These are phyloP conservation scores for Stylophora pistillata DNA, from an alignment of 64 coral and sea anemone genomes.

Conservation along the genomic window DNA sequence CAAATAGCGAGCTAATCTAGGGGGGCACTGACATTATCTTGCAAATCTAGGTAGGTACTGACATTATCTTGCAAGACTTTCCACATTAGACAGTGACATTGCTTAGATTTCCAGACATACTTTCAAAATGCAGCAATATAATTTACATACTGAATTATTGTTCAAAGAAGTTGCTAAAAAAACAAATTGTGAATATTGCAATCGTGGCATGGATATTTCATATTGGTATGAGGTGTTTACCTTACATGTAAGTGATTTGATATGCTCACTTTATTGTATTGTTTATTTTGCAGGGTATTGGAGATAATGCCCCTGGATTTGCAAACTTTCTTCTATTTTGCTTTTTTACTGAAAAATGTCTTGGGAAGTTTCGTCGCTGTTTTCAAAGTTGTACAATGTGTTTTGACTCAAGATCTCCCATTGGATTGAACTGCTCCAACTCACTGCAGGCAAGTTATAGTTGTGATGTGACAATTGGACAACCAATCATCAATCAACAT, in stretches of 20 bases:
- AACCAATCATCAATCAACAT: not conserved
- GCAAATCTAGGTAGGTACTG: too few species aligned
- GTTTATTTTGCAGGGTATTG: conserved; percentile 39
- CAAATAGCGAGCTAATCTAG: too few species aligned
- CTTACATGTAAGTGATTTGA: not conserved
- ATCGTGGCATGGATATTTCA: not conserved
- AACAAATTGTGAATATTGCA: too few species aligned
- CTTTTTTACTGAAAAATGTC: conserved; percentile 60
- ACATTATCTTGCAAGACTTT: too few species aligned
- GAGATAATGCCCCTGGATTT: conserved; percentile 61
- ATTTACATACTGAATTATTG: too few species aligned
- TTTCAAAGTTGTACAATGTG: not conserved
- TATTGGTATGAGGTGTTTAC: not conserved
- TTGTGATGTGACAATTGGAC: not conserved
- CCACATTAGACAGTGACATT: too few species aligned
- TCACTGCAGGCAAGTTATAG: not conserved
- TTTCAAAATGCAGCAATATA: too few species aligned
- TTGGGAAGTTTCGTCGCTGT: not conserved
- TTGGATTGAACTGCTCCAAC: not conserved
- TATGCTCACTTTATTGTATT: not conserved
- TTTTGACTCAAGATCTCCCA: not conserved
- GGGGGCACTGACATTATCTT: too few species aligned
- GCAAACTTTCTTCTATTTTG: conserved; percentile 66
- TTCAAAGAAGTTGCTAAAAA: too few species aligned
- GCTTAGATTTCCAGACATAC: too few species aligned